phyloP scores from a whole-genome alignment of 2,113 vertebrate genomes.

The Cromileptes altivelis region DNA sequence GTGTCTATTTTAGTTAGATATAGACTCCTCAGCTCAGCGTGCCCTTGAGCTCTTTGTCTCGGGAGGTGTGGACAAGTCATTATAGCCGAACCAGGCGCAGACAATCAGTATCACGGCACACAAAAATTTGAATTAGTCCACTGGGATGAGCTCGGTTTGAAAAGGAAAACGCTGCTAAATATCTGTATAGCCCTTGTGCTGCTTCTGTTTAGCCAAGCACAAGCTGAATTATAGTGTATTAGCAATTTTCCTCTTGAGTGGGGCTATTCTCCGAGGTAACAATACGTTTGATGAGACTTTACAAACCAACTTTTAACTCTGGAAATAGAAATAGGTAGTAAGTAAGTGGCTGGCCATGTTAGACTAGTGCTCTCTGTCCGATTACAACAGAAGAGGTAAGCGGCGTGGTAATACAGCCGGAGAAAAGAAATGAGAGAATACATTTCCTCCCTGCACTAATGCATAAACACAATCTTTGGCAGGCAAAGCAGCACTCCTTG shows the following conservation, averaged over 20 bases:
- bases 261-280: constrained; percentile 19
- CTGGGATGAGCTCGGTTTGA: constrained; percentile 24
- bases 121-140: constrained; percentile 26
- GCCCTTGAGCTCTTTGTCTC: constrained; percentile 43
- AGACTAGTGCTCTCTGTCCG: not conserved
- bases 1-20: constrained; percentile 40
- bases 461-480: constrained; percentile 50
- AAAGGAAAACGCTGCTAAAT: constrained; percentile 15
- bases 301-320: constrained; percentile 7
- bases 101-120: not conserved
- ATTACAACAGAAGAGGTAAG: not conserved
- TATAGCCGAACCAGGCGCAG: not conserved
- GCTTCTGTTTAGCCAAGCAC: constrained; percentile 22
- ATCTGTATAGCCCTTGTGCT: not conserved
- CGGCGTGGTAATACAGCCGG: not conserved
- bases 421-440: constrained; percentile 1
- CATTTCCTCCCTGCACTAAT: constrained; percentile 28
- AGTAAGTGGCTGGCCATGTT: not conserved
- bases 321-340: not conserved
- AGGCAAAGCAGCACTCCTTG: constrained; percentile 41
- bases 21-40: constrained; percentile 25
- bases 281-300: constrained; percentile 34
- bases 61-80: constrained; percentile 27
- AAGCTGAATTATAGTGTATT: not conserved
- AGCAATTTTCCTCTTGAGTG: constrained; percentile 29